Evolutionary conservation across 2,888 invertebrate species (phyloP).

Genomic region (Ectemnius lituratus): DNA sequence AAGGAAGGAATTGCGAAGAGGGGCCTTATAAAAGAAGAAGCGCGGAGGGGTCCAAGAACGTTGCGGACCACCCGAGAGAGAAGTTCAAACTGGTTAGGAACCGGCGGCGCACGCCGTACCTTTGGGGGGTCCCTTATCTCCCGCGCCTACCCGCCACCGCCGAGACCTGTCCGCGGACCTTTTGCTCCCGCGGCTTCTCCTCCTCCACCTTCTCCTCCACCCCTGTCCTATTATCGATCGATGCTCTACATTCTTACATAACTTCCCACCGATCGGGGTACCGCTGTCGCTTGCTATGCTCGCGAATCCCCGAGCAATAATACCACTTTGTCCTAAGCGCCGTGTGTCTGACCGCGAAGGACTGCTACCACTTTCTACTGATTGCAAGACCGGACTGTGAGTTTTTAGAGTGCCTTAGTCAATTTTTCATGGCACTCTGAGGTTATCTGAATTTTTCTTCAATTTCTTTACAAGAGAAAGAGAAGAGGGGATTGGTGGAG

Average conservation of each 20-base stretch:
- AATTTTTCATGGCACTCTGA: too few species aligned
- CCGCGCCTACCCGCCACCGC: slow-evolving; percentile 62
- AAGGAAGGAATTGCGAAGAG: slow-evolving; percentile 19
- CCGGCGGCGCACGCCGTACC: slow-evolving; percentile 74
- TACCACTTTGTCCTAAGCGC: too few species aligned
- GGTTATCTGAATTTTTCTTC: too few species aligned
- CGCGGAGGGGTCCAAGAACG: slow-evolving; percentile 60
- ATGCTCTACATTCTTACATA: slow-evolving; percentile 45
- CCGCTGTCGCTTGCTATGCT: too few species aligned
- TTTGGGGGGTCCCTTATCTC: slow-evolving; percentile 77
- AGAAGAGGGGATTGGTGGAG: too few species aligned
- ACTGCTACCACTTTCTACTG: too few species aligned
- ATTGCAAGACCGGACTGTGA: too few species aligned
- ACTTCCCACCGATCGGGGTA: slow-evolving; percentile 13
- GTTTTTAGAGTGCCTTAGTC: too few species aligned
- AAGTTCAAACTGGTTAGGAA: slow-evolving; percentile 73
- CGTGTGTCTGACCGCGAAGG: too few species aligned
- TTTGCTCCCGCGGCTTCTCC: slow-evolving; percentile 41
- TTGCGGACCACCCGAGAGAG: slow-evolving; percentile 75
- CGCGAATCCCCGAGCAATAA: too few species aligned
- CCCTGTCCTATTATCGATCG: slow-evolving; percentile 70
- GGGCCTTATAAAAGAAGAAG: slow-evolving; percentile 50
- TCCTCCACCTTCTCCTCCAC: slow-evolving; percentile 3
- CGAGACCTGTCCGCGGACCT: slow-evolving; percentile 59
- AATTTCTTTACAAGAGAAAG: too few species aligned